Base-by-base conservation (phyloP, 2,888 invertebrate species). In the Volucella bombylans region DNA sequence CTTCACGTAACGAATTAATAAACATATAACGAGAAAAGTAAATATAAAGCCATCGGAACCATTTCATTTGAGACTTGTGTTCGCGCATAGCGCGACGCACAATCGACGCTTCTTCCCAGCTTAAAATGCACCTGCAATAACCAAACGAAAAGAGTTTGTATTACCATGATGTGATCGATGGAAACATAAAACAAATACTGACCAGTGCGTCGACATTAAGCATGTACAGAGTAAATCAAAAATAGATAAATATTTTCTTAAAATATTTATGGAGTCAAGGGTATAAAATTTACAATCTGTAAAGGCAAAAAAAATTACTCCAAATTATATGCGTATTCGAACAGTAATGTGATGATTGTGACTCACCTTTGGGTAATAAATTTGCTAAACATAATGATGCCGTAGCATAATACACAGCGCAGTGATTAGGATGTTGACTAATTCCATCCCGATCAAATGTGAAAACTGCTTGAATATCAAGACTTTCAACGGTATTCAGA, bases 381-480 rank as follows among this genome's bases (percentile, higher is more conserved):
- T 94, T 94, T 88, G 95, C 94, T 90, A 96, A 93, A 91, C 95
- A 95, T 89, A 97, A 93, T 89, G 96, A 95, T 71, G 96, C 95
- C 65, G 96, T 93, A 71, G 96, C 96, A 92, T 95, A 96, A 91
- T 96, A 97, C 86, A 97, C 94, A 81, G 97, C 95, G 86, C 94
- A 94, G 91, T 99, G 99, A 93, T 99, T 99, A 31, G 94, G 93
- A 92, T 99, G 99, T 8, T 96, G 95, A 88, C 98, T 98, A 8
- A 99, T 95, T 65, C 99, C 99, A 90, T 95, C 94, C 89, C 95
- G 94, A 92, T 99, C 99, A 93, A 99, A 99, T 14, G 99, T 98
- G 71, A 99, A 94, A 68, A 99, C 93, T 1, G 96, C 96, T 89
- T 97, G 95, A 89, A 97, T 95, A 88, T 95, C 94, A 88, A 96